phyloP scores from a whole-genome alignment of 2,797 vertebrate genomes.

The Siniperca undulata region DNA sequence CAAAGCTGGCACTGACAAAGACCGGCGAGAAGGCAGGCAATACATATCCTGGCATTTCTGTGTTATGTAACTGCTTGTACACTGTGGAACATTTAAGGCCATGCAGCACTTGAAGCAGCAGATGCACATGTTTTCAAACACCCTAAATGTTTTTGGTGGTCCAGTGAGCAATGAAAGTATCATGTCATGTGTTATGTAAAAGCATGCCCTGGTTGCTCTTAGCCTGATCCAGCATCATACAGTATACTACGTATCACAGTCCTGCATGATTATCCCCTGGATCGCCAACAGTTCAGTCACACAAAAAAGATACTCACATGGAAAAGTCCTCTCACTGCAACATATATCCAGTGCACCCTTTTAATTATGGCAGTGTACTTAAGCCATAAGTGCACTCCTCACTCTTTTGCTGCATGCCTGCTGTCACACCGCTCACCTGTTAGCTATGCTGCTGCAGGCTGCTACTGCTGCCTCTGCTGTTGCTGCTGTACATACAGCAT shows the following conservation, averaged over 20 bases:
- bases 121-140: conserved; percentile 36
- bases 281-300: not conserved
- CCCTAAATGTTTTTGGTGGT: conserved; percentile 25
- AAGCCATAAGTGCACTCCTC: not conserved
- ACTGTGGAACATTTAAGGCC: conserved; percentile 51
- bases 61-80: conserved; percentile 53
- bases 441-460: not conserved
- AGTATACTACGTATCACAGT: no score
- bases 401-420: not conserved
- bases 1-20: conserved; percentile 44
- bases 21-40: conserved; percentile 21
- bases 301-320: not conserved
- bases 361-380: not conserved
- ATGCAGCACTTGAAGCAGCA: conserved; percentile 37
- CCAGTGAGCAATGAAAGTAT: conserved; percentile 8
- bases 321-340: not conserved
- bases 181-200: conserved; percentile 11
- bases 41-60: conserved; percentile 32
- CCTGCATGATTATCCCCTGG: not conserved
- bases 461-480: not conserved
- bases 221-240: not conserved
- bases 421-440: not conserved
- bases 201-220: not conserved
- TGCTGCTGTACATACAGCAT: not conserved
- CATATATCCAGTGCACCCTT: not conserved